Base-by-base conservation (phyloP, 2,797 vertebrate genomes). In the Enteromius fasciolatus region DNA sequence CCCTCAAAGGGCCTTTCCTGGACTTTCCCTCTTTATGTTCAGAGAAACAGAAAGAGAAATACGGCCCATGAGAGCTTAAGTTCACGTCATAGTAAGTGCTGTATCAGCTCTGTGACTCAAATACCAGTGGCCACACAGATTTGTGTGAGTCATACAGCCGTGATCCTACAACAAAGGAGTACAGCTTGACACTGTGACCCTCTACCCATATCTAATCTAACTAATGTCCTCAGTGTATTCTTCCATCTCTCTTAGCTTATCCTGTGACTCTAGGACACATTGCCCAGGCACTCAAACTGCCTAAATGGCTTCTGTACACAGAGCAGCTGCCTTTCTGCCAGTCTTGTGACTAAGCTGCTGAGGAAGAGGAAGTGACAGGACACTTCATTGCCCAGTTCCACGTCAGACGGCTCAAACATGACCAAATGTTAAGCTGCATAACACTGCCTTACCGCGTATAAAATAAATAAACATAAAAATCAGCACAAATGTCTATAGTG, bases 1-100 rank as follows among this genome's bases (percentile, higher is more conserved):
- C 39, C 73, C 75, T 83, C 78, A 77, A 64, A 83, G 28, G 80
- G 77, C 64, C 82, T 83, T 87, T 86, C 80, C 77, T 83, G 87
- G 83, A 80, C 80, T 86, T 86, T 85, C 79, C 83, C 85, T 79
- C 81, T 83, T 41, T 28, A n/a, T 46, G 52, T 36, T 48, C 44
- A 70, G 57, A 39, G 73, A 79, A 68, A 83, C 28, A 68, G 36
- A 64, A 68, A 81, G 36, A 69, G 39, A 64, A 46, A 11, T 14
- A 74, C 8, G 25, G 6, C 50, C 25, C 25, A 54, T 59, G 11
- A 76, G 25, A 44, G 44, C 52, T 59, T 44, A n/a, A 74, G 36
- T 75, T 66, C 48, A 68, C 68, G 20, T 33, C 28, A 31, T 39
- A 67, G 20, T 80, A 79, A 80, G 46, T 64, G 76, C 64, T 76